A percentile compares a stretch with the other conserved stretches of the same genome.
Conservation (phyloP, 2,797 vertebrate genomes). For the Threskiornis aethiopicus region DNA sequence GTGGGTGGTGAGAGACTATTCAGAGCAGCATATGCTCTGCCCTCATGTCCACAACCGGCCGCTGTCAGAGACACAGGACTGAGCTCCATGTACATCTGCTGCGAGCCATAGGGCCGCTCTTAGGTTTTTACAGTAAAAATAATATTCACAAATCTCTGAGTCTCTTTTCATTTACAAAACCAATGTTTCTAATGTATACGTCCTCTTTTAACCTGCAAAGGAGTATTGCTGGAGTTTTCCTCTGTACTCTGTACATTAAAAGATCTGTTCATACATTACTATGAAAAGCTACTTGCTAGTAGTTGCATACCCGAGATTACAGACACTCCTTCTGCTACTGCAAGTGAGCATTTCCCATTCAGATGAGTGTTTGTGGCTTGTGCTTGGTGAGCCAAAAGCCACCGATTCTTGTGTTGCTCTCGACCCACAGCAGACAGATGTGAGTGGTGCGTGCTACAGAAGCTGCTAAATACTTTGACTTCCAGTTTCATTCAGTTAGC, state of each 20-base stretch:
- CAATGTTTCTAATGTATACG: background rate
- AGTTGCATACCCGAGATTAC: background rate
- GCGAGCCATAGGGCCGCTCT: rapidly evolving
- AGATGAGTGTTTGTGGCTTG: background rate
- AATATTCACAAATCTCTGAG: background rate
- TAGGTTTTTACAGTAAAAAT: background rate
- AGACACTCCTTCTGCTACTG: background rate
- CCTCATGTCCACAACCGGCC: rapidly evolving
- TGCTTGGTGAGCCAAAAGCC: background rate
- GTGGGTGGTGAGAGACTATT: background rate
- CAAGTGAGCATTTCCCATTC: background rate
- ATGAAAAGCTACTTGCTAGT: background rate
- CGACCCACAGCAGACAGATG: background rate
- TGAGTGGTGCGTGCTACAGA: background rate
- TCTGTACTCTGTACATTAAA: background rate
- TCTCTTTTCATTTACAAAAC: background rate
- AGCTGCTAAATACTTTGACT: background rate
- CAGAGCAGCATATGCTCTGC: background rate
- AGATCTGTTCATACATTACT: background rate
- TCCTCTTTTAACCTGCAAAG: background rate
- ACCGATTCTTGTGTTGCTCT: background rate
- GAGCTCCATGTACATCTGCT: background rate
- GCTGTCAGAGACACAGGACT: background rate
- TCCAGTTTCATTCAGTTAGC: background rate
- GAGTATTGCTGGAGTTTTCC: background rate